phyloP scores from a whole-genome alignment of 37 sponge, comb jelly and placozoan species.

The Agelas oroides region DNA sequence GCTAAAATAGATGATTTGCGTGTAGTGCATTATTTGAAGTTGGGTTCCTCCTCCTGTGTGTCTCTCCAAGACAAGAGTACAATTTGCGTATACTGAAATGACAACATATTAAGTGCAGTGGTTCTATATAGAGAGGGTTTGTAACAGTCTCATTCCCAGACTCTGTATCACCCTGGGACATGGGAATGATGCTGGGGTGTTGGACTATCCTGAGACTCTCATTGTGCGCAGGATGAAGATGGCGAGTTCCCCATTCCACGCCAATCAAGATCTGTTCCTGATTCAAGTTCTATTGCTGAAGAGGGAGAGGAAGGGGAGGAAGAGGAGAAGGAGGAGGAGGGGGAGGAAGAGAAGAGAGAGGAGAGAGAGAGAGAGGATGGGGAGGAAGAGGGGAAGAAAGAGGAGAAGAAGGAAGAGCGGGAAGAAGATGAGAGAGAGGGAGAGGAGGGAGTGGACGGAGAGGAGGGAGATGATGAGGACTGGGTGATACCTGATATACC shows the following conservation, averaged over 20 bases:
- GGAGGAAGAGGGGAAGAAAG: background rate
- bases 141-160: too few relatives aligned
- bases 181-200: too few relatives aligned
- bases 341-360: background rate
- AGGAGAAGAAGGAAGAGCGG: too few relatives aligned
- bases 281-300: background rate
- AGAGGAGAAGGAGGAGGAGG: background rate
- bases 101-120: too few relatives aligned
- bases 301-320: background rate
- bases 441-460: background rate
- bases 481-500: background rate
- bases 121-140: too few relatives aligned
- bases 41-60: too few relatives aligned
- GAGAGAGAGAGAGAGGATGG: background rate
- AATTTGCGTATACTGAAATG: too few relatives aligned
- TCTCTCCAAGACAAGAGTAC: too few relatives aligned
- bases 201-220: too few relatives aligned
- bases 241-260: conserved; percentile 36
- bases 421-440: background rate
- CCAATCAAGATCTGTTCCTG: background rate
- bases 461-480: background rate
- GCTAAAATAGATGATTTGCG: too few relatives aligned
- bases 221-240: conserved; percentile 33
- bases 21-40: too few relatives aligned
- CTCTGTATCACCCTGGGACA: too few relatives aligned